Percentiles rank a stretch among this genome's conserved stretches.
These are phyloP conservation scores for Watsonalla cultraria DNA, from an alignment of 2,888 invertebrate genomes.

Conservation along the genomic window DNA sequence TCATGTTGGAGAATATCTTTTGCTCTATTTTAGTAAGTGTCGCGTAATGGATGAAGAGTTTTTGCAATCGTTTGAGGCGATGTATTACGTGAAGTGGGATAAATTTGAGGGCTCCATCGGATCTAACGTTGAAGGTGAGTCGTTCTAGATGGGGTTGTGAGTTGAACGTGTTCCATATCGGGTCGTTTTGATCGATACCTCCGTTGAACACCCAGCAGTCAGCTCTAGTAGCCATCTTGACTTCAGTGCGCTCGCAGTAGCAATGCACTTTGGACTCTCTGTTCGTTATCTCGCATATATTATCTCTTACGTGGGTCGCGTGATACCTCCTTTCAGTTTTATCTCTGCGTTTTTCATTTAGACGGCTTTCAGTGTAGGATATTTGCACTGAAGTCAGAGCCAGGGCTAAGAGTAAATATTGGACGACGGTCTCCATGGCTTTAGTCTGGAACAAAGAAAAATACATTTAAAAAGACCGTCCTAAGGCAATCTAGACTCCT, in stretches of 20 bases:
- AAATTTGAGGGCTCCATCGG: conserved; percentile 83
- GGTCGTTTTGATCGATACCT: conserved; percentile 82
- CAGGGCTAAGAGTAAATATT: conserved; percentile 74
- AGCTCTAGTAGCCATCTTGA: conserved; percentile 81
- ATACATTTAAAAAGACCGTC: conserved; percentile 7
- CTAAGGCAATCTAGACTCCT: background rate
- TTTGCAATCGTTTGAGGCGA: conserved; percentile 81
- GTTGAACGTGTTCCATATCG: conserved; percentile 85
- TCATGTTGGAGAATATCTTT: conserved; percentile 86
- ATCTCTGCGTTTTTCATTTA: conserved; percentile 75
- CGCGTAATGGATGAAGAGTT: conserved; percentile 85
- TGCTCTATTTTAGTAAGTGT: conserved; percentile 84
- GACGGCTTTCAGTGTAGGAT: conserved; percentile 73
- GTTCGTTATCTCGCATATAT: conserved; percentile 79
- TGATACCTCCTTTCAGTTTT: conserved; percentile 69
- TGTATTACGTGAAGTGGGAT: conserved; percentile 84
- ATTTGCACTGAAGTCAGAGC: conserved; percentile 75
- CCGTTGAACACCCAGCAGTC: conserved; percentile 89
- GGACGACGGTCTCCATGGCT: conserved; percentile 66
- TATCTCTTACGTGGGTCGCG: conserved; percentile 61
- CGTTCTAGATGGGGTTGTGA: conserved; percentile 84
- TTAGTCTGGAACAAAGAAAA: conserved; percentile 63
- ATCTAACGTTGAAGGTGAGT: conserved; percentile 84
- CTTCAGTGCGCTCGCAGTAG: conserved; percentile 80
- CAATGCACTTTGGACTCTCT: conserved; percentile 81